Evolutionary conservation across 1,140 invertebrate genomes (phyloP), one percentile per base, ranked within the genome.

Genomic region (Campoletis sonorensis): DNA sequence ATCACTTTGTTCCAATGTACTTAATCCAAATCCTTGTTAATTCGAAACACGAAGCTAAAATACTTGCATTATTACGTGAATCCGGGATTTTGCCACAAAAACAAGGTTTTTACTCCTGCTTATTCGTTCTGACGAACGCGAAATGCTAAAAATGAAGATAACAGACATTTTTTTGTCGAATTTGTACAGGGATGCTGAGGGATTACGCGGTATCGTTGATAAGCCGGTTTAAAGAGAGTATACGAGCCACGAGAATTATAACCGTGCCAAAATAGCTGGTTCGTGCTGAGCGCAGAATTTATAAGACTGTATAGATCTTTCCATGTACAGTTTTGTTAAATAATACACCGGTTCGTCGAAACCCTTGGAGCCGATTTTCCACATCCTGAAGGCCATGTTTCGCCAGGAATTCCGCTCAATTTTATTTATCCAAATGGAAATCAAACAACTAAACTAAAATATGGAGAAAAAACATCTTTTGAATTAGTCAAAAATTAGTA

Each of bases 301-400:
- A 58, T 58, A 58, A 58, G 4, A n/a, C 54, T 73, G 13, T 67
- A n/a, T n/a, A n/a, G 37, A 51, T 67, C 54, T 82, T 23, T 76
- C 4, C 37, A 27, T n/a, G 26, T 33, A 72, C 71, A 45, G 7
- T 64, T 72, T 37, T 13, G 80, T 67, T 45, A 5, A 45, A 5
- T 45, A 45, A 45, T 45, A 11, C 40, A 11, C 40, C 40, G 40
- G 40, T 45, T 45, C 80, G 58, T 75, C 72, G 79, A 75, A 71
- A 54, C 78, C 79, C 51, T 30, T 15, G 30, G 80, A 83, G 80
- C 82, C 79, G 82, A 83, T 83, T 83, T 83, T 80, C 79, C 51
- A 83, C 80, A 83, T 83, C 82, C 73, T 45, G 2, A 15, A 27
- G 61, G 61, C 21, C 61, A 27, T 13, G 21, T 67, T 13, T 4